Evolutionary conservation across 35 echinoderm and acorn worm species (phyloP), one percentile per base, ranked within the genome.

Genomic region (Ophioderma brevispina): DNA sequence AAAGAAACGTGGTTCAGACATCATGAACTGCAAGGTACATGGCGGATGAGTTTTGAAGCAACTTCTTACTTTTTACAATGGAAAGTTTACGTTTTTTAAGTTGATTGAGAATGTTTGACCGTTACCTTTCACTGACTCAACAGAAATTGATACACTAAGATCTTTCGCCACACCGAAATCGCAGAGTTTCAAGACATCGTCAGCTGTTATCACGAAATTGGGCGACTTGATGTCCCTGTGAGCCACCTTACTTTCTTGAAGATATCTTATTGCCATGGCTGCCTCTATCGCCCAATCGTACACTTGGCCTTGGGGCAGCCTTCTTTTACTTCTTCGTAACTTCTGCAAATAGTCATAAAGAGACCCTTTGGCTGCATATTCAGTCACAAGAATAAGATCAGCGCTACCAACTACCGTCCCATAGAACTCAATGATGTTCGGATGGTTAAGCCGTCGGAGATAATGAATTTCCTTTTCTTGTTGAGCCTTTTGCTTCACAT

Each of bases 131-230:
- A n/a, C n/a, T n/a, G n/a, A n/a, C n/a, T n/a, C n/a, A n/a, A n/a
- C n/a, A n/a, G n/a, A n/a, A n/a, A n/a, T n/a, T n/a, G n/a, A n/a
- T n/a, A n/a, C n/a, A n/a, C n/a, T n/a, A n/a, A n/a, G 13, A 21
- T 13, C 2, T 19, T 38, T 14, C 19, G 78, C 78, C 0, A 38
- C 5, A 11, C 78, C 78, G 2, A 80, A 80, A 38, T 80, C 78
- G 33, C 78, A 80, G 0, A 80, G 23, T 38, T 80, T 80, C 78
- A 80, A 35, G 0, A 35, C 36, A 19, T 80, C 78, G 36, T 80
- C 78, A 14, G 33, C 25, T 6, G 78, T 80, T 6, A 80, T 80
- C 0, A 80, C 78, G 19, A 80, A 80, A 80, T 80, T 80, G 35
- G 28, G 25, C 4, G 78, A 80, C 35, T 80, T 80, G 8, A 80